Percentiles rank a stretch among this genome's conserved stretches.
These are phyloP conservation scores for Climacteris rufus DNA, from an alignment of 2,113 vertebrate species.

Conservation along the genomic window DNA sequence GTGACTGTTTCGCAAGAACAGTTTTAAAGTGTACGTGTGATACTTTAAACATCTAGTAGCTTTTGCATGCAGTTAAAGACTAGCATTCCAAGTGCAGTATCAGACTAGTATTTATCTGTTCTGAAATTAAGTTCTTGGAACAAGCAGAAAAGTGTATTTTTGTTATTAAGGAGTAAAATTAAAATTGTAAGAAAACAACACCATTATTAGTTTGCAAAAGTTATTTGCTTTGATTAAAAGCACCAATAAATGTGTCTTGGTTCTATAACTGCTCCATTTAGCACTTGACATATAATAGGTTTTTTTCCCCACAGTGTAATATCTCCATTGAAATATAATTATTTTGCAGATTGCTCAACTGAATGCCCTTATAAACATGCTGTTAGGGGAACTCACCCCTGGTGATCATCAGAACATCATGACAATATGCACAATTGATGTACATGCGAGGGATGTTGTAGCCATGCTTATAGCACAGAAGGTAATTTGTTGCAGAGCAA, in stretches of 20 bases:
- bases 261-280: conserved; percentile 76
- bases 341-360: conserved; percentile 91
- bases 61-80: neutral
- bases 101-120: neutral
- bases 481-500: conserved; percentile 91
- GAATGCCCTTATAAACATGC: conserved; percentile 91
- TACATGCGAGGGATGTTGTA: conserved; percentile 82
- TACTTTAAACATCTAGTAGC: neutral
- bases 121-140: conserved; percentile 44
- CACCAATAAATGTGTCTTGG: conserved; percentile 72
- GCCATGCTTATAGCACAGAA: conserved; percentile 84
- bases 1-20: neutral
- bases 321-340: conserved; percentile 85
- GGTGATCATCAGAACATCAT: conserved; percentile 90
- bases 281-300: conserved; percentile 75
- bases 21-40: neutral
- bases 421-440: conserved; percentile 88
- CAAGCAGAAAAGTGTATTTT: conserved; percentile 64
- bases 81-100: neutral
- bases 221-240: conserved; percentile 80
- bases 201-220: conserved; percentile 70
- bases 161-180: conserved; percentile 71
- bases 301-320: conserved; percentile 68
- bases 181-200: conserved; percentile 68
- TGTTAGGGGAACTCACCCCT: conserved; percentile 84